These are phyloP conservation scores for Pungitius pungitius DNA, from an alignment of 2,113 vertebrate genomes.

Conservation along the genomic window DNA sequence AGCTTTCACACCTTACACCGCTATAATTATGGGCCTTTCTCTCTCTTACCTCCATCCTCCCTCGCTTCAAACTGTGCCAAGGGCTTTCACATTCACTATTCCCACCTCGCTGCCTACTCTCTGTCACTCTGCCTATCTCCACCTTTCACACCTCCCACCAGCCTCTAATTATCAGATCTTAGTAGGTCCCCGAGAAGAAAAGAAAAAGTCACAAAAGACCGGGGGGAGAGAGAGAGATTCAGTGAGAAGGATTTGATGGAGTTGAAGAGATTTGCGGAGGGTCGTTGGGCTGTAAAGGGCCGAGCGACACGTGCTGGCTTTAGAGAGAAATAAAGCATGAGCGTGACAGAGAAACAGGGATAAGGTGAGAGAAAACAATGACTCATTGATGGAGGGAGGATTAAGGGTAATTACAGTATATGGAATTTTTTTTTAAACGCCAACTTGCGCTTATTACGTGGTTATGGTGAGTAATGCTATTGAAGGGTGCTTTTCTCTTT, in stretches of 20 bases:
- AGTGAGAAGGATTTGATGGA: conserved; percentile 33
- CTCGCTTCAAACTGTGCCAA: conserved; percentile 65
- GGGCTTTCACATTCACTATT: conserved; percentile 70
- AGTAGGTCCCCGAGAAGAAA: conserved; percentile 66
- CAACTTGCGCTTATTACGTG: conserved; percentile 29
- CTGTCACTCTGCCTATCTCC: conserved; percentile 61
- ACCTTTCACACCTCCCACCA: conserved; percentile 74
- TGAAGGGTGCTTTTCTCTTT: conserved; percentile 35
- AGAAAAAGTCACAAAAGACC: conserved; percentile 36
- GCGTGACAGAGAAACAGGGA: conserved; percentile 26
- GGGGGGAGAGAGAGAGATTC: conserved; percentile 24
- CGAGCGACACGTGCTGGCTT: conserved; percentile 17
- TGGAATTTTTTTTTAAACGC: background rate
- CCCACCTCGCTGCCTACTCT: conserved; percentile 59
- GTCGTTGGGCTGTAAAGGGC: conserved; percentile 42
- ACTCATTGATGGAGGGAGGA: conserved; percentile 31
- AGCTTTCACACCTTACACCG: conserved; percentile 70
- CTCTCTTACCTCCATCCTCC: conserved; percentile 54
- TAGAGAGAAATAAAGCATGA: background rate
- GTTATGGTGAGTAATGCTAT: conserved; percentile 49
- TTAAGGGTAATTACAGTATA: conserved; percentile 44
- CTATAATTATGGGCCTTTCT: conserved; percentile 73
- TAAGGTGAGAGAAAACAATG: conserved; percentile 52
- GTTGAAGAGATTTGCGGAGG: conserved; percentile 45
- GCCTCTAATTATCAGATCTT: conserved; percentile 74